A percentile compares a stretch with the other conserved stretches of the same genome.
phyloP scores from a whole-genome alignment of 2,113 vertebrate genomes.

The Fulica atra region DNA sequence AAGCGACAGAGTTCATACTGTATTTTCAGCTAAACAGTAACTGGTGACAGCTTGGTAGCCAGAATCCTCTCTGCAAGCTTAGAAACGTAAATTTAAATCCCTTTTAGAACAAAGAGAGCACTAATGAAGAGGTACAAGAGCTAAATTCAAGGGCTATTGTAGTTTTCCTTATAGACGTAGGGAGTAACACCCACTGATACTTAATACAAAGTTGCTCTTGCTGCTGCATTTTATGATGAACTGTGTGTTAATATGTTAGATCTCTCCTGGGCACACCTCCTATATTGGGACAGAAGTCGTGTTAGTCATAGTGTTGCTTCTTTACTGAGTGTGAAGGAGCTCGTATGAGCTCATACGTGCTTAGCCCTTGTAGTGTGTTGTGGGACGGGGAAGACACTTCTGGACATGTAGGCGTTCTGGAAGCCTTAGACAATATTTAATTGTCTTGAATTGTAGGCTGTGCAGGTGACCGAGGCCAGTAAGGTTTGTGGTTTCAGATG shows the following conservation, averaged over 20 bases:
- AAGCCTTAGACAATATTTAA: not conserved
- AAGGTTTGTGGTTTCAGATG: not conserved
- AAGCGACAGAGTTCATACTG: not conserved
- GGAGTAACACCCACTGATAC: not conserved
- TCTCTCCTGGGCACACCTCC: not conserved
- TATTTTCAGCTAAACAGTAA: not conserved
- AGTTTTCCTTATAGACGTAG: not conserved
- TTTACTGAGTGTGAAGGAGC: not conserved
- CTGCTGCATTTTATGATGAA: not conserved
- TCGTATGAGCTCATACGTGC: not conserved
- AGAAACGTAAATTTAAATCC: not conserved
- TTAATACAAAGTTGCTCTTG: not conserved
- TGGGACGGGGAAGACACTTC: not conserved
- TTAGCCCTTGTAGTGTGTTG: not conserved
- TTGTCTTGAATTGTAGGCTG: not conserved
- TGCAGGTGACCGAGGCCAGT: not conserved
- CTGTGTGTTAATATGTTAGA: not conserved
- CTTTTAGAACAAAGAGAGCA: not conserved
- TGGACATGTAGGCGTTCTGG: fast-evolving
- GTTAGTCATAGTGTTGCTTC: not conserved
- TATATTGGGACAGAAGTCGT: not conserved
- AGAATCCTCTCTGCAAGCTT: not conserved
- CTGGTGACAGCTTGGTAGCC: not conserved
- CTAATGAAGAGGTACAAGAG: not conserved
- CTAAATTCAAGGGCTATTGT: not conserved